Evolutionary conservation across 1,140 invertebrate species (phyloP), one percentile per base, ranked within the genome.

Genomic region (Sinonovacula constricta): DNA sequence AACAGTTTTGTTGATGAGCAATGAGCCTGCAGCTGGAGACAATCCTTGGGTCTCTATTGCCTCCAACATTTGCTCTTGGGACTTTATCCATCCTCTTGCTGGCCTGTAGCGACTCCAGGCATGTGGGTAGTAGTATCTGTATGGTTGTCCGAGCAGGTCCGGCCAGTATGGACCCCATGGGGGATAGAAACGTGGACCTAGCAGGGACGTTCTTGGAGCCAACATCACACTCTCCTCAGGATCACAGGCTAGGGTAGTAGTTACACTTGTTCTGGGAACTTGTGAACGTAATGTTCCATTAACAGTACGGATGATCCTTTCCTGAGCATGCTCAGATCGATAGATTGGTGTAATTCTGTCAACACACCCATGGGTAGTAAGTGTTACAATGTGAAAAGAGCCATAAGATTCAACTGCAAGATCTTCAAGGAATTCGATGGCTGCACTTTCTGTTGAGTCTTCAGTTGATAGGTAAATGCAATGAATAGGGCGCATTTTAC

Each of bases 321-420:
- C 85, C 26, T 78, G 70, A 22, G 85, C 80, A 60, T 87, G 85
- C 39, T 90, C 85, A 18, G 87, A 71, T 26, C 85, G 62, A 54
- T 88, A 90, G 7, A 91, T 83, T 0, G 88, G 90, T 26, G 86
- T 90, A 31, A 91, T 84, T 54, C 86, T 80, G 56, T 91, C 90
- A 3, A 91, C 84, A 69, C 81, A 86, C 12, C 90, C 90, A 62
- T 88, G 86, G 36, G 76, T 80, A 12, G 88, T 86, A 34, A 91
- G 62, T 5, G 85, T 84, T 15, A 88, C 83, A 34, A 91, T 88
- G 63, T 88, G 86, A 66, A 91, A 89, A 60, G 89, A 91, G 18
- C 90, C 91, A 79, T 85, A 90, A 1, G 90, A 89, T 74, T 91
- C 89, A 7, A 87, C 83, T 12, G 91, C 86, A 12, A 91, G 75